These are phyloP conservation scores for Cebidichthys violaceus DNA, from an alignment of 2,113 vertebrate genomes.

Conservation along the genomic window DNA sequence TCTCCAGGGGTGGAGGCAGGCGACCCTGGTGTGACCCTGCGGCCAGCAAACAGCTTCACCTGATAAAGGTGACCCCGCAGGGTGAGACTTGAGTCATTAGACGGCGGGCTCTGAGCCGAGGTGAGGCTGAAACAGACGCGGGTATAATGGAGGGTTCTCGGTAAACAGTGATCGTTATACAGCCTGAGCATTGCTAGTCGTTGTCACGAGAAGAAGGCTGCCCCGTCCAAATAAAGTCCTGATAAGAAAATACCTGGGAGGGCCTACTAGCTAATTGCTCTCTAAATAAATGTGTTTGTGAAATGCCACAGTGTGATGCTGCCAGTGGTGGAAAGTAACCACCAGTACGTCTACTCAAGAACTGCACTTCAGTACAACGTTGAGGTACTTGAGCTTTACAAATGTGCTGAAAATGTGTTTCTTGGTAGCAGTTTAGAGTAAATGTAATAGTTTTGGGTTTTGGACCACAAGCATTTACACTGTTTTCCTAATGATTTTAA, in stretches of 20 bases:
- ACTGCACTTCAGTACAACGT: background rate
- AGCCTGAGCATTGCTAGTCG: slow-evolving; percentile 53
- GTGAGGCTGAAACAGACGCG: slow-evolving; percentile 60
- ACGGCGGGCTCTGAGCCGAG: slow-evolving; percentile 74
- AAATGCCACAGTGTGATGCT: slow-evolving; percentile 18
- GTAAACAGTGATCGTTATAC: slow-evolving; percentile 83
- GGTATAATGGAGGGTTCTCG: slow-evolving; percentile 71
- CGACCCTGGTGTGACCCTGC: slow-evolving; percentile 85
- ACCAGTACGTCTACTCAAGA: background rate
- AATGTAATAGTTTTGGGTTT: background rate
- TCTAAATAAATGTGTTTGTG: slow-evolving; percentile 49
- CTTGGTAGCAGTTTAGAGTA: background rate
- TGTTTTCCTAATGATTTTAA: background rate
- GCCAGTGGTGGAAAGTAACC: background rate
- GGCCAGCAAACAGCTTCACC: slow-evolving; percentile 82
- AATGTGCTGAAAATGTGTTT: background rate
- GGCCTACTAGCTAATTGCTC: slow-evolving; percentile 56
- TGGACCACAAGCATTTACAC: background rate
- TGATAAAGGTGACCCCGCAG: slow-evolving; percentile 93
- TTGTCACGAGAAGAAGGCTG: slow-evolving; percentile 65
- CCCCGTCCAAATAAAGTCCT: slow-evolving; percentile 74
- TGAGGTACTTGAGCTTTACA: background rate
- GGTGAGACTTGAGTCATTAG: slow-evolving; percentile 88
- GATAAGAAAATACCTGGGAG: slow-evolving; percentile 79
- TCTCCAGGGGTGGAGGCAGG: slow-evolving; percentile 58